Evolutionary conservation across 64 coral and sea anemone species (phyloP).

Genomic region (Trachythela sp.): DNA sequence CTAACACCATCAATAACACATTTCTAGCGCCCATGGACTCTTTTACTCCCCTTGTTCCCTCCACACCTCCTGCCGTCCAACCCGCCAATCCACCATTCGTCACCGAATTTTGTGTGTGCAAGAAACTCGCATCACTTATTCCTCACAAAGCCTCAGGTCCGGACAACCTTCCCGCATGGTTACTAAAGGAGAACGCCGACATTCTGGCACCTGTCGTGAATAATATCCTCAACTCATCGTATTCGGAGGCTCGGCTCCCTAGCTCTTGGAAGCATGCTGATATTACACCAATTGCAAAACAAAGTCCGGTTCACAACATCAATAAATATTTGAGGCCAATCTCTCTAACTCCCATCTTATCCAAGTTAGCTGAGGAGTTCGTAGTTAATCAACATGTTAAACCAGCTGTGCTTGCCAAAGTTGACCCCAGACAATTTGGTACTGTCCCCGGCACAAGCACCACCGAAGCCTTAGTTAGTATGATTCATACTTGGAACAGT

Average conservation of each 20-base stretch:
- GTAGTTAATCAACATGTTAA: conserved; percentile 30
- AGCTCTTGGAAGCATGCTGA: conserved; percentile 32
- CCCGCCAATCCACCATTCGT: not conserved
- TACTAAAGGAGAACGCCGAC: conserved; percentile 45
- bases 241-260: not conserved
- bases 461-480: not conserved
- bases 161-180: conserved; percentile 16
- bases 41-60: conserved; percentile 35
- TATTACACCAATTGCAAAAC: conserved; percentile 31
- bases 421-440: conserved; percentile 48
- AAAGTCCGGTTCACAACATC: not conserved
- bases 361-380: conserved; percentile 34
- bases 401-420: conserved; percentile 45
- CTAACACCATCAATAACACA: conserved; percentile 52
- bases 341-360: conserved; percentile 50
- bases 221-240: conserved; percentile 41
- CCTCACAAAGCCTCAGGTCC: conserved; percentile 40
- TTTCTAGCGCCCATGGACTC: conserved; percentile 51
- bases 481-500: conserved; percentile 1
- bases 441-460: conserved; percentile 8
- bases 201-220: not conserved
- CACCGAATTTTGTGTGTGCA: not conserved
- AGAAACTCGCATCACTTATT: conserved; percentile 37
- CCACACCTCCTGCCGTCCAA: not conserved
- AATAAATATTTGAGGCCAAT: conserved; percentile 47